A percentile compares a stretch with the other conserved stretches of the same genome.
phyloP scores from a whole-genome alignment of 2,113 vertebrate genomes.

The Notarius lentiginosus region DNA sequence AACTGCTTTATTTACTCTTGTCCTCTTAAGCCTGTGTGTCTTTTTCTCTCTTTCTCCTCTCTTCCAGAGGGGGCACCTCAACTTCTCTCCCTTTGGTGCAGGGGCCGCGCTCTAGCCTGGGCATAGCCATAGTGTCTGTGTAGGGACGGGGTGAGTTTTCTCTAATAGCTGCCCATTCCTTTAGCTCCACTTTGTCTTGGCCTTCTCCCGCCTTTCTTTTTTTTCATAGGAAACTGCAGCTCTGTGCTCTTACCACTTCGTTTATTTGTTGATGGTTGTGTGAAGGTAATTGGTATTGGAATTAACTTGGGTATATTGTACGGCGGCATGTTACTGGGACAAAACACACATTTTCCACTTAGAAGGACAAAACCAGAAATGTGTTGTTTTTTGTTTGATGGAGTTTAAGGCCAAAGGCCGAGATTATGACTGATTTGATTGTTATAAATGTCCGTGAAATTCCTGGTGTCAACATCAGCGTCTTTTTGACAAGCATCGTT shows the following conservation, averaged over 20 bases:
- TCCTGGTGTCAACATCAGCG: no score
- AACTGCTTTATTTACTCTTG: background rate
- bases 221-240: slow-evolving; percentile 63
- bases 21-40: slow-evolving; percentile 18
- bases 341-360: background rate
- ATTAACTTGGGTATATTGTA: background rate
- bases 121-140: slow-evolving; percentile 40
- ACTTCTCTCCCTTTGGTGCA: slow-evolving; percentile 79
- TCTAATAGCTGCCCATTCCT: slow-evolving; percentile 33
- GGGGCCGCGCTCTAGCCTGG: slow-evolving; percentile 74
- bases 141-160: slow-evolving; percentile 74
- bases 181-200: slow-evolving; percentile 36
- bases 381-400: background rate
- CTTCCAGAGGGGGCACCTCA: slow-evolving; percentile 79
- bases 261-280: background rate
- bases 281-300: background rate
- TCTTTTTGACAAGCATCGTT: background rate
- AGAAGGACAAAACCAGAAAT: background rate
- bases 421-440: background rate
- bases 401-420: background rate
- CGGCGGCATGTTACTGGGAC: background rate
- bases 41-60: slow-evolving; percentile 60
- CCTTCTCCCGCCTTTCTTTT: slow-evolving; percentile 36
- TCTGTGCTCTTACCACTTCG: slow-evolving; percentile 24
- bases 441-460: background rate